These are phyloP conservation scores for Hypomecis atomaria DNA, from an alignment of 2,888 invertebrate genomes.

Conservation along the genomic window DNA sequence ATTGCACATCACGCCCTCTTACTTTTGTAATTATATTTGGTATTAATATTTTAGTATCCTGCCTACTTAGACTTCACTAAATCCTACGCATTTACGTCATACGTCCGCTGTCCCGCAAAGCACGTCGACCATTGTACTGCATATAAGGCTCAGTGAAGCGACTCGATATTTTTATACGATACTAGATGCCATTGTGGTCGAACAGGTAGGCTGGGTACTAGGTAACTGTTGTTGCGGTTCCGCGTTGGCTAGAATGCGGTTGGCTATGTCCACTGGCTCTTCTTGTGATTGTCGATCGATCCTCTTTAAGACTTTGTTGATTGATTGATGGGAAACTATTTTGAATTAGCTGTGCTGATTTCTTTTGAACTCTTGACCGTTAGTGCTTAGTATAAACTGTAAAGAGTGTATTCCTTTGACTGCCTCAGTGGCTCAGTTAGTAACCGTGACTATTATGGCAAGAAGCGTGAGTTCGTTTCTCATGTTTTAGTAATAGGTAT, in stretches of 20 bases:
- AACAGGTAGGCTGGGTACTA: conserved; percentile 42
- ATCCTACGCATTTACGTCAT: conserved; percentile 60
- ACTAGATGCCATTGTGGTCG: conserved; percentile 70
- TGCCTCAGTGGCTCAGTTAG: too few relatives aligned
- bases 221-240: conserved; percentile 46
- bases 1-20: too few relatives aligned
- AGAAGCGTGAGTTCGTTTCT: too few relatives aligned
- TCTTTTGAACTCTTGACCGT: conserved; percentile 12
- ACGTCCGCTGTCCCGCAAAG: conserved; percentile 62
- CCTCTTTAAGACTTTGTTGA: conserved; percentile 22
- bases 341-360: conserved; percentile 6
- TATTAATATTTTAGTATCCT: too few relatives aligned
- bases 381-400: not conserved
- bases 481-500: too few relatives aligned
- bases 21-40: too few relatives aligned
- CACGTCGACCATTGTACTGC: conserved; percentile 79
- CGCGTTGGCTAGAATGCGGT: conserved; percentile 44
- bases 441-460: too few relatives aligned
- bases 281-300: conserved; percentile 27
- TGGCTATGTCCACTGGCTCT: conserved; percentile 22
- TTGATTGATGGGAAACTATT: conserved; percentile 14
- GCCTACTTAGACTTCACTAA: too few relatives aligned
- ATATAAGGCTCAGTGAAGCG: conserved; percentile 74
- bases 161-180: conserved; percentile 80
- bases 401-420: not conserved